Evolutionary conservation across 2,888 invertebrate species (phyloP).

Genomic region (Agrenia bidenticulata): DNA sequence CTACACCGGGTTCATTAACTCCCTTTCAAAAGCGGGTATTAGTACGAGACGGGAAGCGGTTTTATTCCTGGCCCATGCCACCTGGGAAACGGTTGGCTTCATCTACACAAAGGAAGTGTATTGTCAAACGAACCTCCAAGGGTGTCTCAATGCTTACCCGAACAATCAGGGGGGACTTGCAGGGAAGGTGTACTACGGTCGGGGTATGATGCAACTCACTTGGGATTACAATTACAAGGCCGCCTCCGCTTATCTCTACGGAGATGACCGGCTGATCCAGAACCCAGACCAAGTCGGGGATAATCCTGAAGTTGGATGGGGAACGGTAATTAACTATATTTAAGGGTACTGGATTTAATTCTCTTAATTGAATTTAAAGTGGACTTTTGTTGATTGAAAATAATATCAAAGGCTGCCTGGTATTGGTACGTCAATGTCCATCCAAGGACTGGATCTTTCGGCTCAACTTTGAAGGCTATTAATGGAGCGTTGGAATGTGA

Average conservation of each 20-base stretch:
- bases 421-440: slow-evolving; percentile 25
- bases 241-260: slow-evolving; percentile 11
- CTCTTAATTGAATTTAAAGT: too few species aligned
- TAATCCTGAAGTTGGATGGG: slow-evolving; percentile 23
- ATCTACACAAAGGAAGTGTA: slow-evolving; percentile 21
- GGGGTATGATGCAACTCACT: slow-evolving; percentile 24
- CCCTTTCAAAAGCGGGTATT: slow-evolving; percentile 16
- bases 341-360: too few species aligned
- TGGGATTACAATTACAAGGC: slow-evolving; percentile 27
- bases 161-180: slow-evolving; percentile 14
- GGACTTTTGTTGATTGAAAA: neutral
- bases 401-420: slow-evolving; percentile 11
- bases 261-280: slow-evolving; percentile 22
- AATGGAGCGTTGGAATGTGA: slow-evolving; percentile 28
- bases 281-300: slow-evolving; percentile 22
- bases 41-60: slow-evolving; percentile 13
- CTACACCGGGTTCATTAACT: slow-evolving; percentile 22
- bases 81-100: slow-evolving; percentile 19
- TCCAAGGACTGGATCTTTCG: slow-evolving; percentile 6
- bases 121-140: slow-evolving; percentile 12
- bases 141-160: slow-evolving; percentile 15
- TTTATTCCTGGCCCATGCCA: slow-evolving; percentile 19
- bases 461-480: slow-evolving; percentile 21
- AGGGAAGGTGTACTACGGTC: slow-evolving; percentile 22
- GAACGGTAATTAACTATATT: neutral